Evolutionary conservation across 2,797 vertebrate species (phyloP), one percentile per base, ranked within the genome.

Genomic region (Protosalanx chinensis): DNA sequence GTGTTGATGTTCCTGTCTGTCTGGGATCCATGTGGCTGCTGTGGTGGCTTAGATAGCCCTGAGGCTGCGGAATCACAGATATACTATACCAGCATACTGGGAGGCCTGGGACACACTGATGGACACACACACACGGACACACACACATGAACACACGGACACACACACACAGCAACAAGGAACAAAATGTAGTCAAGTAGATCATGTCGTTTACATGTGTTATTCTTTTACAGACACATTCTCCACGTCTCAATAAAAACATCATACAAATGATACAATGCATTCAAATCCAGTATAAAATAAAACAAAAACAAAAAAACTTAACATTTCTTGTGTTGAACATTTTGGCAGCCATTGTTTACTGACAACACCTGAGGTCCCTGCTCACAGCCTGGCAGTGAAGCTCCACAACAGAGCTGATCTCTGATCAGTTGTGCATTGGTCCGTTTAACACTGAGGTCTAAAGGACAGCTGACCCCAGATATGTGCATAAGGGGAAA

Each of bases 91-190:
- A 85, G 88, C 79, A 86, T 76, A 73, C n/a, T 51, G 32, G n/a
- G 32, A 20, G 32, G 51, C 2, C 8, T 41, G 2, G 60, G 78
- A 37, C 27, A 84, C 75, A 82, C 81, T 64, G 76, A 76, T 78
- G 82, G 80, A 72, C 73, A 20, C 60, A 4, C 70, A 86, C 84
- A 12, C 88, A 88, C n/a, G n/a, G n/a, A n/a, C n/a, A n/a, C n/a
- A n/a, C n/a, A n/a, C n/a, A n/a, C n/a, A n/a, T n/a, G n/a, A n/a
- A n/a, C n/a, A n/a, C n/a, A n/a, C n/a, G n/a, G n/a, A 88, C 83
- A 78, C 81, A 86, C 84, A 88, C 87, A 87, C 89, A 90, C 85
- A 81, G 89, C 87, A 90, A 90, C 87, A 85, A 86, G 79, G 87
- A 83, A 87, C 79, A 74, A 72, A 20, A 81, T 86, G 75, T 67